Evolutionary conservation across 2,797 vertebrate genomes (phyloP), one percentile per base, ranked within the genome.

Genomic region (Sebastes oblongus): DNA sequence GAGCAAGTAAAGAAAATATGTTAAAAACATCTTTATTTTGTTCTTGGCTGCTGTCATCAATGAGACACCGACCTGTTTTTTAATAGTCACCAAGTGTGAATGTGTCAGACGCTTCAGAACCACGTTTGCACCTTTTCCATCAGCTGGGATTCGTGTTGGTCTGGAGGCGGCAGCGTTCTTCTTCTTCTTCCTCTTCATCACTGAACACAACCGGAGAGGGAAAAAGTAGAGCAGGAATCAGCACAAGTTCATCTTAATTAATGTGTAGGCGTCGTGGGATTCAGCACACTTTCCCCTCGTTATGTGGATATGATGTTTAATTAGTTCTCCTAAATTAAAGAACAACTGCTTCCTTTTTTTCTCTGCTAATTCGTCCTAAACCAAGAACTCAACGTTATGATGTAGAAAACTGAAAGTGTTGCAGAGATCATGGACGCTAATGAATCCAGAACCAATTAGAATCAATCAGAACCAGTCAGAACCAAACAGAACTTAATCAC

Each of bases 281-380:
- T 72, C 46, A 1, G 27, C 66, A 61, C 78, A 12, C 65, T 67
- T 79, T 79, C 56, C 71, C 32, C 74, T 85, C 74, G 54, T 88
- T 86, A 89, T 90, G 83, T 72, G 69, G 42, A 86, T 78, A 66
- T 84, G 72, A 91, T 90, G 87, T 91, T 89, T 92, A 89, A 92
- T 93, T 91, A 93, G 81, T 88, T 83, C 81, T 88, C 69, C 75
- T 55, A 85, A 90, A 88, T 91, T 86, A 89, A 84, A 82, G 84
- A 89, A 86, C 81, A 82, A 73, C 24, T 60, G 25, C 54, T 72
- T 75, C 77, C 16, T 13, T 69, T 83, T 73, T 75, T 76, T 66
- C 27, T 64, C 24, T 65, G 27, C 66, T 65, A 59, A 56, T 71
- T 83, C 59, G 29, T 70, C 59, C 29, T 36, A 50, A 68, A 77